Evolutionary conservation across 1,140 invertebrate species (phyloP).

Genomic region (Anagrus nilaparvatae): DNA sequence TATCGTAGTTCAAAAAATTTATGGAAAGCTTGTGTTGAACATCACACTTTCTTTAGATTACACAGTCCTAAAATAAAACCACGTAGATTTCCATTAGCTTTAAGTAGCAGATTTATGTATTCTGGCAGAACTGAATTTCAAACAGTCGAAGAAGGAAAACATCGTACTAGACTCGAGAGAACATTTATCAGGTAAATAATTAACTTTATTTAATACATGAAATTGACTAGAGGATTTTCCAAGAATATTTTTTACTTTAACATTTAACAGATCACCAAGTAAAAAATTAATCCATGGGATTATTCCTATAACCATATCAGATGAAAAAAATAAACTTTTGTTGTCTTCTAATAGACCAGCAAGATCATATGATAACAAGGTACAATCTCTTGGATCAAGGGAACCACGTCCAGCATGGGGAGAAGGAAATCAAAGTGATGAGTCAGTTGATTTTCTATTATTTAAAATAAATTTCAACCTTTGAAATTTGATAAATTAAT

Average conservation of each 20-base stretch:
- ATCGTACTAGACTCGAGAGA: conserved; percentile 66
- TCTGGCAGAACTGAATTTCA: conserved; percentile 88
- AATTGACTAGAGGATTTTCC: too few species aligned
- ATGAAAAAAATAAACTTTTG: conserved; percentile 43
- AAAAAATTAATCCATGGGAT: conserved; percentile 49
- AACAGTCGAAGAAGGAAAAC: conserved; percentile 80
- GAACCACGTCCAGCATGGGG: conserved; percentile 72
- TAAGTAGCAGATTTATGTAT: conserved; percentile 60
- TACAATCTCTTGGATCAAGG: conserved; percentile 55
- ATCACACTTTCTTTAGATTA: conserved; percentile 95
- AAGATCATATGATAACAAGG: conserved; percentile 60
- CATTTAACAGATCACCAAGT: conserved; percentile 48
- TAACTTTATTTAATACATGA: too few species aligned
- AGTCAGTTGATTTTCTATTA: conserved; percentile 54
- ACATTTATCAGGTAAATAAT: conserved; percentile 62
- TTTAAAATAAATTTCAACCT: too few species aligned
- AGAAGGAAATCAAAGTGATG: conserved; percentile 55
- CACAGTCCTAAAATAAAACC: conserved; percentile 67
- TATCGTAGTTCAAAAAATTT: conserved; percentile 89
- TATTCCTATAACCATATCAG: conserved; percentile 35
- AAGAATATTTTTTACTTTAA: conserved; percentile 3
- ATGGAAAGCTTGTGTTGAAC: conserved; percentile 96
- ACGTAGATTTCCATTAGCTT: conserved; percentile 52
- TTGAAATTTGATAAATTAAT: too few species aligned
- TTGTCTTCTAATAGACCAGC: conserved; percentile 42